Base-by-base conservation (phyloP, 2,797 vertebrate genomes). In the Micrastur ruficollis region DNA sequence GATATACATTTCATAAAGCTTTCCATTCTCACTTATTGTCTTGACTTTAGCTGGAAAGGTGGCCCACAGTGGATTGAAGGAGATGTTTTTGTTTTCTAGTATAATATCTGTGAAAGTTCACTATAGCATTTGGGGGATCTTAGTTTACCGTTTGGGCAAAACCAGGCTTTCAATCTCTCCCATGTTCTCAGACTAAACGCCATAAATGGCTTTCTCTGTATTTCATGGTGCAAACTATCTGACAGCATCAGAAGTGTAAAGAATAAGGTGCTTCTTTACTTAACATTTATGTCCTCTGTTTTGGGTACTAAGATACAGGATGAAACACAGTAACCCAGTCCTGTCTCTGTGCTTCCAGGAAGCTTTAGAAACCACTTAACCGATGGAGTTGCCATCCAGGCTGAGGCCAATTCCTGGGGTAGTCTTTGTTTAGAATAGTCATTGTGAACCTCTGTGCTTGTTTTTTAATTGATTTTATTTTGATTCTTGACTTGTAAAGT, bases 401-500 rank as follows among this genome's bases (percentile, higher is more conserved):
- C 85, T 80, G 85, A 72, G 68, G 22, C 53, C 42, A 42, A 76
- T 95, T 94, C 67, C 89, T 34, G 49, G 21, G n/a, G 8, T 32
- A 80, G 72, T 38, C 71, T 96, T 83, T 92, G 74, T 94, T 87
- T 47, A 67, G 56, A 96, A 91, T 75, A 97, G 42, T 94, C 78
- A 23, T 97, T 93, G 91, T 96, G 98, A 97, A 97, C 85, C 86
- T 96, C 93, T 97, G 25, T 94, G 95, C 93, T 97, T 97, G 89
- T 91, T 95, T 97, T 97, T 93, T 68, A 44, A 11, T 79, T 86
- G 40, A 67, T 95, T 97, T 96, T 97, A 79, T 94, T 98, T 98
- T 98, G 94, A 90, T 97, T 97, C 93, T 96, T 97, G 95, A 97
- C 94, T 97, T 97, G 93, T 96, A 58, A 93, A 97, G 90, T 96